Conservation (phyloP, 1,140 invertebrate genomes). For the Mycetomoellerius zeteki region DNA sequence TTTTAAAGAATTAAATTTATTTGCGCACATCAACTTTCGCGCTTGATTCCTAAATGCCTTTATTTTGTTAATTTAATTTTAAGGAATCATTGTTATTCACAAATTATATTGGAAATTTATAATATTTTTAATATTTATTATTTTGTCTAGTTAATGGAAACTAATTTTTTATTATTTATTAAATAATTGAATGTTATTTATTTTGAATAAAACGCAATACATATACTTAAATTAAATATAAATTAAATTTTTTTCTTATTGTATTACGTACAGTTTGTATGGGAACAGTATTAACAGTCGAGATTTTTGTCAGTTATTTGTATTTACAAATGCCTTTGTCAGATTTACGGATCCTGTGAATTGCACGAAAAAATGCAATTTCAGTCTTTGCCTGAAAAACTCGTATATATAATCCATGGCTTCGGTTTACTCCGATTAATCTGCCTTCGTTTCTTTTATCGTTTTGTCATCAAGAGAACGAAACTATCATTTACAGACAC, state of each 20-base stretch:
- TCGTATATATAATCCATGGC: background rate
- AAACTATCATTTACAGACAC: slow-evolving; percentile 13
- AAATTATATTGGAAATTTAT: background rate
- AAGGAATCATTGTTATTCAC: too few species aligned
- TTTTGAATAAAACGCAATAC: background rate
- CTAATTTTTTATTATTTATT: slow-evolving; percentile 1
- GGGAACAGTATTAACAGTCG: background rate
- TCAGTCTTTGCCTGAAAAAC: slow-evolving; percentile 53
- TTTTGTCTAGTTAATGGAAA: slow-evolving; percentile 10
- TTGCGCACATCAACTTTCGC: too few species aligned
- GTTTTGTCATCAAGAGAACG: slow-evolving; percentile 28
- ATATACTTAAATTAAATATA: slow-evolving; percentile 1
- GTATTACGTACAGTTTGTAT: background rate
- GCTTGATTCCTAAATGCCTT: too few species aligned
- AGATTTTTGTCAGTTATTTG: slow-evolving; percentile 33
- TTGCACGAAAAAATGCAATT: slow-evolving; percentile 45
- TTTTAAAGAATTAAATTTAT: too few species aligned
- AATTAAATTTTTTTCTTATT: background rate
- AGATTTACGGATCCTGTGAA: slow-evolving; percentile 29
- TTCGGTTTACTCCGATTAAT: slow-evolving; percentile 21
- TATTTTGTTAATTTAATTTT: too few species aligned
- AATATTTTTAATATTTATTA: background rate
- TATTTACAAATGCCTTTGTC: slow-evolving; percentile 36
- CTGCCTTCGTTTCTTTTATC: slow-evolving; percentile 41
- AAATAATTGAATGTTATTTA: background rate